A percentile compares a stretch with the other conserved stretches of the same genome.
Evolutionary conservation across 1,140 invertebrate species (phyloP).

Genomic region (Aphelenchoides fujianensis): DNA sequence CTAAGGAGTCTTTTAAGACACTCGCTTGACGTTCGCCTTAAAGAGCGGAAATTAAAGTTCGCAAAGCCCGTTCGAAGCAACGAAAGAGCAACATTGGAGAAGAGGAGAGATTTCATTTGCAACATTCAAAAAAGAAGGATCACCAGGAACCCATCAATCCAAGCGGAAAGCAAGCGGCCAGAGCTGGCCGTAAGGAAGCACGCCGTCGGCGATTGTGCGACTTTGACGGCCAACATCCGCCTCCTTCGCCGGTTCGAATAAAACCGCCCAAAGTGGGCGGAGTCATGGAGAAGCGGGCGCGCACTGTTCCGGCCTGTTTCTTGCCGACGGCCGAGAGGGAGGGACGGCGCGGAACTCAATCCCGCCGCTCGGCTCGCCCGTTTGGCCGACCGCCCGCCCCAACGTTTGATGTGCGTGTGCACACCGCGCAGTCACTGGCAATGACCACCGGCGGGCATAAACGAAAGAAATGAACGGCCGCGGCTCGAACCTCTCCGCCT

Average conservation of each 20-base stretch:
- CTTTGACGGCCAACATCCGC: not conserved
- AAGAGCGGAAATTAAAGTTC: not conserved
- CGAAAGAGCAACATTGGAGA: not conserved
- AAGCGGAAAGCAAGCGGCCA: not conserved
- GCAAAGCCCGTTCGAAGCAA: not conserved
- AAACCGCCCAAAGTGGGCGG: not conserved
- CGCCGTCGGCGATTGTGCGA: not conserved
- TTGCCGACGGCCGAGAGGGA: not conserved
- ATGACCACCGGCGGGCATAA: slow-evolving; percentile 1
- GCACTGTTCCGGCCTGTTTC: not conserved
- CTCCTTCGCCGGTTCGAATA: not conserved
- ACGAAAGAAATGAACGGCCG: not conserved
- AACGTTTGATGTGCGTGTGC: not conserved
- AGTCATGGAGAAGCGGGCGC: too few relatives aligned
- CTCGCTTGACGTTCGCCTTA: too few relatives aligned
- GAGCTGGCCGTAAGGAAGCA: not conserved
- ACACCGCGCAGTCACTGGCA: not conserved
- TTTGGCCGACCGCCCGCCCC: too few relatives aligned
- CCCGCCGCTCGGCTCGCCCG: too few relatives aligned
- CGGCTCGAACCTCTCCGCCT: too few relatives aligned
- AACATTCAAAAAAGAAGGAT: not conserved
- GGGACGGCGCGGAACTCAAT: not conserved
- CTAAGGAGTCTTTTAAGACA: too few relatives aligned
- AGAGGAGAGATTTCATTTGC: not conserved
- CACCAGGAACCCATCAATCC: not conserved